Evolutionary conservation across 2,797 vertebrate species (phyloP), one percentile per base, ranked within the genome.

Genomic region (Botia kubotai): DNA sequence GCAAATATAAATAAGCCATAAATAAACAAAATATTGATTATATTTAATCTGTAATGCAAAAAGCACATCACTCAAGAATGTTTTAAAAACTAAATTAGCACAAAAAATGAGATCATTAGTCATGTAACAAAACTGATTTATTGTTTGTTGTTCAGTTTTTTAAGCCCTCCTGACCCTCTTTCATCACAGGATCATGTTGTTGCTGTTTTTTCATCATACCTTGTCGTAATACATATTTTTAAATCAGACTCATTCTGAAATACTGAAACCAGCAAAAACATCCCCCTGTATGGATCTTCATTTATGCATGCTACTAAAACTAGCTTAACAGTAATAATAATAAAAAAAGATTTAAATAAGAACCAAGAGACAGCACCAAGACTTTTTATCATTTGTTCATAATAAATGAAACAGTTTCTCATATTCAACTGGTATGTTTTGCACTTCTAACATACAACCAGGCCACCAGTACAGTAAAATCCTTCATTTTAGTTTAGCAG

Each of bases 271-370:
- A 78, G 87, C 88, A 87, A 52, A 69, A 88, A 88, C 85, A 73
- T 86, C 89, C 90, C 86, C 84, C 86, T 85, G 77, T 76, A 88
- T 86, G 86, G 75, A 87, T 87, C 86, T 93, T 93, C 90, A 91
- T 90, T 95, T 95, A 96, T 96, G 96, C 96, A 96, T 93, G 93
- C 94, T 92, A 93, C 91, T 93, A 91, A 46, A 92, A 87, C 89
- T 91, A 92, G 93, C 93, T 93, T 88, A 86, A 91, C 82, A 93
- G 93, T 92, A 46, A 46, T 92, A 93, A 89, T 46, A 46, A 46
- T 46, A 46, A 46, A 46, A 26, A 91, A 92, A 23, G 13, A 46
- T 46, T 52, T 52, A 63, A 78, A 50, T 46, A 58, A 63, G 67
- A 63, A 79, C 36, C 57, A 72, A 93, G 89, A 86, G 89, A 92